Evolutionary conservation across 2,888 invertebrate species (phyloP), one percentile per base, ranked within the genome.

Genomic region (Leistus spinibarbis): DNA sequence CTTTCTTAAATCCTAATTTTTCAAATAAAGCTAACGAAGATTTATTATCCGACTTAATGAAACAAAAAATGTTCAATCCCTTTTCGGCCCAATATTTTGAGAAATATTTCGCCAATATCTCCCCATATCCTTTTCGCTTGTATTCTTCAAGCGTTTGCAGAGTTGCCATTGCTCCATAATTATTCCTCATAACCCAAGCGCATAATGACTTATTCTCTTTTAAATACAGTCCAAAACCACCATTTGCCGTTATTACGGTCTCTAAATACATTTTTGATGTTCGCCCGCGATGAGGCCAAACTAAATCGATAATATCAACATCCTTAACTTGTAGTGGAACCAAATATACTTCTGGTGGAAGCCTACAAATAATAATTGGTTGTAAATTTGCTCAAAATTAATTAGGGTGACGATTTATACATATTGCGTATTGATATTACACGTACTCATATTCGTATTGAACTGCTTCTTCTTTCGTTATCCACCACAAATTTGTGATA

Each of bases 51-150:
- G 77, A 64, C 10, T 84, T 76, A 22, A 85, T 79, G 40, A 83
- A 84, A 22, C 82, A 81, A 3, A 80, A 57, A 2, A 83, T 80
- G 71, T 82, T 77, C 70, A 81, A 79, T 23, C 83, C 85, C 64
- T 82, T 79, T 60, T 82, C 77, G 0, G 82, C 84, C 19, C 86
- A 81, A 70, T 81, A 77, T 76, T 83, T 85, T 13, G 83, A 78
- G 67, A 85, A 76, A 1, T 80, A 77, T 79, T 83, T 82, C 1
- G 81, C 79, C n/a, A 86, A 79, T 24, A 84, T 78, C 76, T 78
- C 81, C 5, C 82, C 86, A 77, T 85, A 86, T 22, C 86, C 86
- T 76, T 81, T 84, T 60, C 83, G 78, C 75, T 79, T 83, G 71
- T 85, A 79, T 20, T 80, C 79, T 5, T 83, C 81, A 7, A 80